These are phyloP conservation scores for Masticophis lateralis DNA, from an alignment of 2,797 vertebrate genomes.

Conservation along the genomic window DNA sequence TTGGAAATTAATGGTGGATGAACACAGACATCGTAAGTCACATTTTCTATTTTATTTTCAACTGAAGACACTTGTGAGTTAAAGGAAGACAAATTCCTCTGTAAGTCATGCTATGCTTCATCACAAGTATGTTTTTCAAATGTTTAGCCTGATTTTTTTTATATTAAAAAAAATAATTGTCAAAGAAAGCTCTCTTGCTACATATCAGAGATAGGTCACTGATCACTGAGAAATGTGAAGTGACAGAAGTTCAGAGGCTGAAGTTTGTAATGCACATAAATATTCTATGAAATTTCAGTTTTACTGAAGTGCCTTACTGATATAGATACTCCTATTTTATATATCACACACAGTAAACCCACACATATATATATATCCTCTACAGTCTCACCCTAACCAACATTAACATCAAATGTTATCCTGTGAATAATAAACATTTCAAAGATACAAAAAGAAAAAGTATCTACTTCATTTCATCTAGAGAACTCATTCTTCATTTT, in stretches of 20 bases:
- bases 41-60: not conserved
- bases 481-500: not conserved
- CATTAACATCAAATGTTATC: not conserved
- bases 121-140: not conserved
- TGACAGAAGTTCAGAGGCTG: not conserved
- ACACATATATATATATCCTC: not conserved
- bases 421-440: not conserved
- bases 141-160: not conserved
- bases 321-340: not conserved
- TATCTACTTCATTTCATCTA: not conserved
- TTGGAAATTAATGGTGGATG: not conserved
- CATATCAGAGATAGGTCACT: not conserved
- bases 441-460: not conserved
- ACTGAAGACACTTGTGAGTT: not conserved
- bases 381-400: not conserved
- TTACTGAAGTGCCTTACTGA: constrained; percentile 16
- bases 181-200: not conserved
- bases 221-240: not conserved
- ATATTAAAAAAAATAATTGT: not conserved
- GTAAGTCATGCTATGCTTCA: not conserved
- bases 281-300: not conserved
- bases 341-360: constrained; percentile 13
- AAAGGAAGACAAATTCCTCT: not conserved
- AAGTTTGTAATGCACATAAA: not conserved
- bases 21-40: not conserved